Evolutionary conservation across 2,888 invertebrate species (phyloP).

Genomic region (Ormyrus pomaceus): DNA sequence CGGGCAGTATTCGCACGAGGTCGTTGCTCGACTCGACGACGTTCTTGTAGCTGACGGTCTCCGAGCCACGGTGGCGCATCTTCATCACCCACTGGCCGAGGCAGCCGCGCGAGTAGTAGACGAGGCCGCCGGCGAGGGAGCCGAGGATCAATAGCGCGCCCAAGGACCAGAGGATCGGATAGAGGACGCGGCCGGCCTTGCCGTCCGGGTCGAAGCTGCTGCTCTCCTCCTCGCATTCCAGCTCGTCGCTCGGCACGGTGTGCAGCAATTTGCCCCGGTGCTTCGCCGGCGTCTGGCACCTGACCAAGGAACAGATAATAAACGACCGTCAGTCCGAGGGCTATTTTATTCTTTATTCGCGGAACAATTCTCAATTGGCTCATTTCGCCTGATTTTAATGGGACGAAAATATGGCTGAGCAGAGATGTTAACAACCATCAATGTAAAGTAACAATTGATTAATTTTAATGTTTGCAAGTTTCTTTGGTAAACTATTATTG

Average conservation of each 20-base stretch:
- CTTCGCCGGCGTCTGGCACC: constrained; percentile 76
- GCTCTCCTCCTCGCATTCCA: constrained; percentile 71
- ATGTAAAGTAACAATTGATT: too few relatives aligned
- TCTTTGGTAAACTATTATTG: too few relatives aligned
- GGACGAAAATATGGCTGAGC: too few relatives aligned
- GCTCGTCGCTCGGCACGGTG: constrained; percentile 75
- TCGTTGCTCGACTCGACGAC: constrained; percentile 71
- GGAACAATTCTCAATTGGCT: constrained; percentile 6
- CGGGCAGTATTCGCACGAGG: constrained; percentile 70
- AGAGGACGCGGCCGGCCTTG: constrained; percentile 54
- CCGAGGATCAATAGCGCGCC: constrained; percentile 62
- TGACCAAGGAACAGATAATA: constrained; percentile 63
- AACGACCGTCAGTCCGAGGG: neutral
- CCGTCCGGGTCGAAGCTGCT: constrained; percentile 2
- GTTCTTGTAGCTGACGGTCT: constrained; percentile 71
- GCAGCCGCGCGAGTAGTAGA: constrained; percentile 64
- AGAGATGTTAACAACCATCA: too few relatives aligned
- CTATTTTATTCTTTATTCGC: neutral
- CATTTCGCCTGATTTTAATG: too few relatives aligned
- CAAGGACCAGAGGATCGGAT: constrained; percentile 66
- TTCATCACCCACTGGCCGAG: constrained; percentile 67
- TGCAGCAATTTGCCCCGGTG: constrained; percentile 76
- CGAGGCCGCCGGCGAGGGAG: constrained; percentile 58
- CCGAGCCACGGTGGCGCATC: constrained; percentile 63
- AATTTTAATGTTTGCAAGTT: too few relatives aligned